Evolutionary conservation across 1,140 invertebrate species (phyloP).

Genomic region (Dryas iulia): DNA sequence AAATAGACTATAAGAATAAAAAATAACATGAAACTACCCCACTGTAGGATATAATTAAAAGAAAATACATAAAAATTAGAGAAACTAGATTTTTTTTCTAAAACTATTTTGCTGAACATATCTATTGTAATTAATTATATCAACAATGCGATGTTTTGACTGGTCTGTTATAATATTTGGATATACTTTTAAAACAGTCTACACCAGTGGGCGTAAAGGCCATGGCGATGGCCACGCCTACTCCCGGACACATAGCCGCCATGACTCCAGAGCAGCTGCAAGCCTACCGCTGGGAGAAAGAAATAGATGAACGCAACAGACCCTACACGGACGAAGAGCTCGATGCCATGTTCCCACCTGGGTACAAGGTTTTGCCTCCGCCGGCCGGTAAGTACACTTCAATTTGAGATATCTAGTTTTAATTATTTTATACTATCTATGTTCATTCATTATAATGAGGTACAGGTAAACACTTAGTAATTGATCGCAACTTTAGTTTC

Average conservation of each 20-base stretch:
- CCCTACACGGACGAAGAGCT: conserved; percentile 98
- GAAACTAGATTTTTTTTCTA: too few relatives aligned
- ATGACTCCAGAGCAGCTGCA: conserved; percentile 99
- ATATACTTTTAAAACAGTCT: conserved; percentile 57
- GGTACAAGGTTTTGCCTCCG: conserved; percentile 98
- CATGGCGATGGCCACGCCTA: conserved; percentile 98
- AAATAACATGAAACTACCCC: too few relatives aligned
- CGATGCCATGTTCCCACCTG: conserved; percentile 97
- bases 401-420: conserved; percentile 33
- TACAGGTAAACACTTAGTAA: conserved; percentile 57
- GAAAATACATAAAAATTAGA: too few relatives aligned
- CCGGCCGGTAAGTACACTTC: conserved; percentile 86
- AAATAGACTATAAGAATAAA: too few relatives aligned
- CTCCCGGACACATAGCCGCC: conserved; percentile 95
- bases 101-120: too few relatives aligned
- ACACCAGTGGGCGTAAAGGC: conserved; percentile 98
- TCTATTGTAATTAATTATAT: too few relatives aligned
- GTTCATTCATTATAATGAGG: conserved; percentile 27
- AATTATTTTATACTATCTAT: conserved; percentile 29
- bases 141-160: too few relatives aligned
- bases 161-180: conserved; percentile 19
- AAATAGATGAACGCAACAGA: conserved; percentile 98
- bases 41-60: too few relatives aligned
- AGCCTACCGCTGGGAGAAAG: conserved; percentile 98
- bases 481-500: conserved; percentile 72